Conservation (phyloP, 2,797 vertebrate genomes). For the Ammospiza maritima region DNA sequence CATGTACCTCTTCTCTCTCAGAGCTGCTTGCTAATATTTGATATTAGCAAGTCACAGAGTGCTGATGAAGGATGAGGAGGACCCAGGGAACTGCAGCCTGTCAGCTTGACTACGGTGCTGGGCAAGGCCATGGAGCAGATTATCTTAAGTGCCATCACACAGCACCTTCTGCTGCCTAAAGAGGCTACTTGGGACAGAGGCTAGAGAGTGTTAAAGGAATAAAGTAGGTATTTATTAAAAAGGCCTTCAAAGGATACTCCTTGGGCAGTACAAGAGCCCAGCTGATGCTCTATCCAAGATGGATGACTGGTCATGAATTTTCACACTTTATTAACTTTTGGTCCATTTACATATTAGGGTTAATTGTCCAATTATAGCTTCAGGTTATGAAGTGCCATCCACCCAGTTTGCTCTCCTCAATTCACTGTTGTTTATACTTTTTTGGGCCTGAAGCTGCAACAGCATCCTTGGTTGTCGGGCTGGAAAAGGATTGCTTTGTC, state of each 20-base stretch:
- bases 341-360: background rate
- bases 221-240: background rate
- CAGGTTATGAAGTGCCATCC: background rate
- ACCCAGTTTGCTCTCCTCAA: background rate
- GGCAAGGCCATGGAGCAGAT: background rate
- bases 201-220: background rate
- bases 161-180: background rate
- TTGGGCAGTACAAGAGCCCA: background rate
- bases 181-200: background rate
- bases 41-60: background rate
- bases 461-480: background rate
- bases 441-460: background rate
- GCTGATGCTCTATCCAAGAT: background rate
- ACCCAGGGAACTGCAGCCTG: background rate
- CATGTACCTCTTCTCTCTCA: background rate
- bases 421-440: background rate
- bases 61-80: background rate
- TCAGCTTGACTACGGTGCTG: background rate
- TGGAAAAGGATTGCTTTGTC: background rate
- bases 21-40: background rate
- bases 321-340: background rate
- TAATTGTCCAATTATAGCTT: background rate
- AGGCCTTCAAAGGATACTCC: background rate
- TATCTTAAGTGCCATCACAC: rapidly evolving
- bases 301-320: rapidly evolving